Evolutionary conservation across 2,888 invertebrate genomes (phyloP).

Genomic region (Eurytoma californica): DNA sequence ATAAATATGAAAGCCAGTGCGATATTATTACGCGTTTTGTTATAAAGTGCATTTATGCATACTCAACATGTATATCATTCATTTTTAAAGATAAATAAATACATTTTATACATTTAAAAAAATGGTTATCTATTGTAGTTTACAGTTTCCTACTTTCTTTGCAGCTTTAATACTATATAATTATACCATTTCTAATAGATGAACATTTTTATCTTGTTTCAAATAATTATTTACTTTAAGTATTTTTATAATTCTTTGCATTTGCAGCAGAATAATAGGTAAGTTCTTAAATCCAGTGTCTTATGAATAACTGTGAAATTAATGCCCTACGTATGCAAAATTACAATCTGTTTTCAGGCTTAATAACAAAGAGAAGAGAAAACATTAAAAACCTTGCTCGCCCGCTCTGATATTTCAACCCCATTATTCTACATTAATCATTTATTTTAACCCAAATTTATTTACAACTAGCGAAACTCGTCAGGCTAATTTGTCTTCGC

Average conservation of each 20-base stretch:
- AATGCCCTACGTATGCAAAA: neutral
- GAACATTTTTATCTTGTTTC: too few relatives aligned
- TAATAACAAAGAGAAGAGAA: too few relatives aligned
- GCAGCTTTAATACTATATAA: too few relatives aligned
- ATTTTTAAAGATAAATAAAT: constrained; percentile 51
- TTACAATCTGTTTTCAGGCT: neutral
- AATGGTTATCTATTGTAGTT: constrained; percentile 28
- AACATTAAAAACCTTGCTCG: too few relatives aligned
- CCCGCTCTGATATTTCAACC: too few relatives aligned
- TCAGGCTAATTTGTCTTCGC: too few relatives aligned
- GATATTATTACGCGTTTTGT: constrained; percentile 39
- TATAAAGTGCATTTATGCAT: constrained; percentile 44
- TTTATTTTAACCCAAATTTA: neutral
- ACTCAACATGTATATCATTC: constrained; percentile 50
- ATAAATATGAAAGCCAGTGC: neutral
- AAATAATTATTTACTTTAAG: too few relatives aligned
- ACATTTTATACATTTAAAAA: constrained; percentile 56
- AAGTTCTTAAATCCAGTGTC: constrained; percentile 9
- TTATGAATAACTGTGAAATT: neutral
- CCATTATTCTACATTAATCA: neutral
- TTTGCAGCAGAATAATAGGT: constrained; percentile 9
- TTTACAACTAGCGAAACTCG: neutral
- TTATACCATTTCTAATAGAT: too few relatives aligned
- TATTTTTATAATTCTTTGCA: neutral
- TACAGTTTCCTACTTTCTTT: neutral